Conservation (phyloP, 2,888 invertebrate species). For the Falcaria lacertinaria region DNA sequence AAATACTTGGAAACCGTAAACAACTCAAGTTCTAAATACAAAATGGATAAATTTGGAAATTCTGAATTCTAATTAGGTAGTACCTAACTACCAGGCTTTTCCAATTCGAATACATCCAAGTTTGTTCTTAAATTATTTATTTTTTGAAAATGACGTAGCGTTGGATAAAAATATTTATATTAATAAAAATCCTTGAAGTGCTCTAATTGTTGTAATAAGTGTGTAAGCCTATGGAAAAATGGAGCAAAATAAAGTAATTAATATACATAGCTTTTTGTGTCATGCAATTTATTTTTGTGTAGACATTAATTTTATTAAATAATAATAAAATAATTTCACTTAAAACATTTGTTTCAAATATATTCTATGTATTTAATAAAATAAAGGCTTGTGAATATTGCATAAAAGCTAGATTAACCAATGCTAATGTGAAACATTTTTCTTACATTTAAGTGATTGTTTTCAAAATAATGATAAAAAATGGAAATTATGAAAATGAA, state of each 20-base stretch:
- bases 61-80: too few relatives aligned
- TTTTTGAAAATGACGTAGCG: not conserved
- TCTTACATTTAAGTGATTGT: not conserved
- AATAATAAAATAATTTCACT: slow-evolving; percentile 3
- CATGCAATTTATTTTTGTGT: not conserved
- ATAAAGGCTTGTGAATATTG: slow-evolving; percentile 65
- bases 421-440: not conserved
- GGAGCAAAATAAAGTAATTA: not conserved
- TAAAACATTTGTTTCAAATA: too few relatives aligned
- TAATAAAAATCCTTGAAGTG: not conserved
- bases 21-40: too few relatives aligned
- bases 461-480: not conserved
- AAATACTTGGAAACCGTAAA: too few relatives aligned
- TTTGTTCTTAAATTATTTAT: too few relatives aligned
- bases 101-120: too few relatives aligned
- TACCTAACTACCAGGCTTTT: too few relatives aligned
- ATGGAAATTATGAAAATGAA: slow-evolving; percentile 8
- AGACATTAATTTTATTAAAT: not conserved
- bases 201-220: not conserved
- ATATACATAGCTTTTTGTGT: not conserved
- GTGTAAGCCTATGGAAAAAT: not conserved
- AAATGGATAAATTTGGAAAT: too few relatives aligned
- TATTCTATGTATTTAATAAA: slow-evolving; percentile 18
- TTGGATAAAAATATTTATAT: not conserved
- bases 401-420: slow-evolving; percentile 31